Conservation (phyloP, 2,113 vertebrate genomes). For the Catharus bicknelli region DNA sequence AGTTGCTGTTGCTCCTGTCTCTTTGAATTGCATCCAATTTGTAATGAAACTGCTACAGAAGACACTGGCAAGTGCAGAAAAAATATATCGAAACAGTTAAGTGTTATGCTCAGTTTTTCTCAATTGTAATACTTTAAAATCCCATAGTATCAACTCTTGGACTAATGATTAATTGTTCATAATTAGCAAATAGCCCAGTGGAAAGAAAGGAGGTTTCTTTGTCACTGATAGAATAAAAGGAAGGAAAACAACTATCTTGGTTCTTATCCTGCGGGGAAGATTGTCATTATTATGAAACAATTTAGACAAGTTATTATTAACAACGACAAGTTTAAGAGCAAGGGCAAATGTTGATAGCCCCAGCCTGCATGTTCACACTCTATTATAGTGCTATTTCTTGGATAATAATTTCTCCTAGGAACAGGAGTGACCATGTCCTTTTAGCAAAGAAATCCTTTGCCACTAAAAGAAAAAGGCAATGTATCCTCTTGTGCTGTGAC, state of each 20-base stretch:
- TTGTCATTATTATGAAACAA: conserved; percentile 31
- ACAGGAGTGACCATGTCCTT: neutral
- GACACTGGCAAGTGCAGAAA: neutral
- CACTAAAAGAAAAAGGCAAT: neutral
- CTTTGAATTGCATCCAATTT: conserved; percentile 60
- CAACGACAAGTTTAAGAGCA: neutral
- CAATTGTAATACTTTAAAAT: conserved; percentile 35
- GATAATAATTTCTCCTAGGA: neutral
- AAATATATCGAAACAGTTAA: neutral
- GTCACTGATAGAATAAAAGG: conserved; percentile 7
- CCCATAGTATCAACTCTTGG: neutral
- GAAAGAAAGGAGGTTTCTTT: conserved; percentile 17
- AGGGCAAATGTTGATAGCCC: neutral
- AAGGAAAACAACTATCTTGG: conserved; percentile 14
- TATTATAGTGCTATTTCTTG: neutral
- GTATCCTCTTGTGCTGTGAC: neutral
- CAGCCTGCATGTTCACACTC: neutral
- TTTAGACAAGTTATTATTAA: conserved; percentile 20
- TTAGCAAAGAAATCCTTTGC: neutral
- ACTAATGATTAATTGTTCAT: conserved; percentile 23
- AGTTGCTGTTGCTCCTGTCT: conserved; percentile 37
- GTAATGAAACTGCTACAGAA: conserved; percentile 21
- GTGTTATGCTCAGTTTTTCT: neutral
- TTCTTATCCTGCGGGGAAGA: conserved; percentile 2
- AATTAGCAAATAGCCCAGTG: conserved; percentile 33